Evolutionary conservation across 2,888 invertebrate species (phyloP).

Genomic region (Limnephilus rhombicus): DNA sequence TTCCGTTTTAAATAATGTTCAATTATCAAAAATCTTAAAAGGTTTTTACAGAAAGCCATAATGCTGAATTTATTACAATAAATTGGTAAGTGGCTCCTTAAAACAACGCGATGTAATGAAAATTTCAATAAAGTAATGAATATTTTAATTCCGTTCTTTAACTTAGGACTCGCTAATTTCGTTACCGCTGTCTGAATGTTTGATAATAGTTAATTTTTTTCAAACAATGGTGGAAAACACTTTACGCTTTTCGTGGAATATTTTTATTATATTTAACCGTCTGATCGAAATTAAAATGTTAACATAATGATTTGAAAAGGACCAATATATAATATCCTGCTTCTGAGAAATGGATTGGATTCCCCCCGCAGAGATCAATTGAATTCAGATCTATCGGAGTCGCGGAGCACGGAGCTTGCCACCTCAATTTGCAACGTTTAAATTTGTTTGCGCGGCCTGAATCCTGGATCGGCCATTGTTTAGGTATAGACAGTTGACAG

Average conservation of each 20-base stretch:
- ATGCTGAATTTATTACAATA: neutral
- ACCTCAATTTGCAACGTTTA: conserved; percentile 49
- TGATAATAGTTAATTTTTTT: conserved; percentile 11
- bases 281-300: conserved; percentile 43
- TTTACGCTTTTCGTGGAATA: conserved; percentile 36
- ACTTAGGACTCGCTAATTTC: neutral
- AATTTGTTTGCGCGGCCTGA: conserved; percentile 40
- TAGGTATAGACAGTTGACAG: conserved; percentile 58
- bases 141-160: conserved; percentile 17
- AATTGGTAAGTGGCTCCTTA: conserved; percentile 12
- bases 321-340: conserved; percentile 13
- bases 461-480: conserved; percentile 44
- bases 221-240: conserved; percentile 41
- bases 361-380: neutral
- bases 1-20: neutral
- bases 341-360: neutral
- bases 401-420: neutral
- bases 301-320: conserved; percentile 52
- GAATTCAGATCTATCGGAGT: neutral
- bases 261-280: conserved; percentile 20
- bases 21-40: neutral
- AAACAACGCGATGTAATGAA: conserved; percentile 14
- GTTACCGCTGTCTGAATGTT: conserved; percentile 25
- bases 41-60: neutral
- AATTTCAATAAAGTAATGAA: conserved; percentile 30